phyloP scores from a whole-genome alignment of 2,888 invertebrate species.

The Cosmia pyralina region DNA sequence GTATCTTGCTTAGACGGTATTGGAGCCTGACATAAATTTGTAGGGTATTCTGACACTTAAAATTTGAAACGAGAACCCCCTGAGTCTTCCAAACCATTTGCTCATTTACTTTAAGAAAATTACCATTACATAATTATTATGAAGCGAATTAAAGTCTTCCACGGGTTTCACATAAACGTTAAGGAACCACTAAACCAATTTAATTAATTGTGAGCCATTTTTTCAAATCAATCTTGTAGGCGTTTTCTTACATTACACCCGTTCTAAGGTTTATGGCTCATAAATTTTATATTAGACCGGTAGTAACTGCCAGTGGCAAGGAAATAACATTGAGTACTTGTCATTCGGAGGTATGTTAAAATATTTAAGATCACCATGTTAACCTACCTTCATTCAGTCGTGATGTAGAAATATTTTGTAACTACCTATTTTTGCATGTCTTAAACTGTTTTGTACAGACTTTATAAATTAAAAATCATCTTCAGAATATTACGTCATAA shows the following conservation, averaged over 20 bases:
- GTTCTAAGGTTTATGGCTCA: slow-evolving; percentile 52
- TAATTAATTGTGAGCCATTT: slow-evolving; percentile 78
- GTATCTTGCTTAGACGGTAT: slow-evolving; percentile 34
- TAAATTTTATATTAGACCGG: slow-evolving; percentile 63
- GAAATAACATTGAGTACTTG: slow-evolving; percentile 44
- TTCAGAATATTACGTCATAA: neutral
- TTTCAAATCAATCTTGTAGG: slow-evolving; percentile 67
- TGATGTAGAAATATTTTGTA: neutral
- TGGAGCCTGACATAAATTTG: slow-evolving; percentile 26
- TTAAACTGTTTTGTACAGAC: too few species aligned
- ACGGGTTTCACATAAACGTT: slow-evolving; percentile 64
- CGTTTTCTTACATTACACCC: slow-evolving; percentile 49
- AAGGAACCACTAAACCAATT: slow-evolving; percentile 77
- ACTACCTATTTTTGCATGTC: too few species aligned
- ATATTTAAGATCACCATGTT: slow-evolving; percentile 4
- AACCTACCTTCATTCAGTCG: neutral
- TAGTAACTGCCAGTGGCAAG: slow-evolving; percentile 47
- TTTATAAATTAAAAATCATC: too few species aligned
- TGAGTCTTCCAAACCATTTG: neutral
- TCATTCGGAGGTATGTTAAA: slow-evolving; percentile 31
- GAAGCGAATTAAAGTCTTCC: slow-evolving; percentile 11
- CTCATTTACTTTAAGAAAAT: neutral
- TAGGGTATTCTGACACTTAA: slow-evolving; percentile 8
- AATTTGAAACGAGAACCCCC: neutral
- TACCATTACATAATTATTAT: neutral